Base-by-base conservation (phyloP, 2,113 vertebrate species). In the Xiphias gladius region DNA sequence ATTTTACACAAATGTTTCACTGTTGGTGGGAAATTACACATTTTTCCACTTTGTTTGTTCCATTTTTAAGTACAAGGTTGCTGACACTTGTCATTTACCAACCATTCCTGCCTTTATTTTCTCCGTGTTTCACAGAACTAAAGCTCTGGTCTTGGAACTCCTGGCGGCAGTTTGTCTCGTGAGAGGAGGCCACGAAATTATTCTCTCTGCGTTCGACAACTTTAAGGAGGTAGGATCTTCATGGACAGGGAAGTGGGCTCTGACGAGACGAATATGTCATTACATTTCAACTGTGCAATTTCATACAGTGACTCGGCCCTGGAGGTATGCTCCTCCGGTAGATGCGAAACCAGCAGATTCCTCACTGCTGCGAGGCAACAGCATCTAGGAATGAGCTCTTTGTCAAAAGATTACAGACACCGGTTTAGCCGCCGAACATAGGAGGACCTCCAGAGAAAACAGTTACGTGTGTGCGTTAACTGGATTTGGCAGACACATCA, bases 141-240 rank as follows among this genome's bases (percentile, higher is more conserved):
- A 99, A 96, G 98, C 98, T 28, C 95, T 99, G 86, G 98, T 99
- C 73, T 89, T 99, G 92, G 98, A 99, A 93, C 96, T 99, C 80
- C 94, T 99, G 94, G 98, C 98, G 0, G 98, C 98, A 0, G 97
- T 99, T 41, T 99, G 98, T 95, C 94, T 99, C 86, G 98, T 99
- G 90, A 95, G 98, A 86, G 98, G 98, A 0, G 98, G 98, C 55
- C 98, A 99, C 0, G 98, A 99, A 94, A 99, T 99, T 84, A 99
- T 99, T 92, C 97, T 99, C 1, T 96, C 98, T 0, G 98, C 98
- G 17, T 99, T 99, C 24, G 98, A 99, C 95, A 97, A 99, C 95
- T 99, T 99, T 94, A 98, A 99, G 94, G 97, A 99, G 97, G 98
- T 99, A 95, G 0, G 65, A 59, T 63, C 79, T n/a, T 55, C 73